Evolutionary conservation across 2,888 invertebrate genomes (phyloP).

Genomic region (Criorhina ranunculi): DNA sequence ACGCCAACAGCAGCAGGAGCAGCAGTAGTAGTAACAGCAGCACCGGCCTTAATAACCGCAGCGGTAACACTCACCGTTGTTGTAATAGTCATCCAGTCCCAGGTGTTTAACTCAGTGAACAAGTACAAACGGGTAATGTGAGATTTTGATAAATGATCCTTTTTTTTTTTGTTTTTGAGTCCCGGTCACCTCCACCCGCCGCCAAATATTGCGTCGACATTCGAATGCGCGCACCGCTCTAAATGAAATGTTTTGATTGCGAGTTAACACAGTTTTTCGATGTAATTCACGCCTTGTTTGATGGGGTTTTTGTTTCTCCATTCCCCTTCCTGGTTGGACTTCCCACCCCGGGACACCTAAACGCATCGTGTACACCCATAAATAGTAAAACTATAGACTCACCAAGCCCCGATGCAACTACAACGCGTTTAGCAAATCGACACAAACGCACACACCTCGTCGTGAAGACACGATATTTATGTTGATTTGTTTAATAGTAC

Average conservation of each 20-base stretch:
- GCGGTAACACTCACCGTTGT: slow-evolving; percentile 67
- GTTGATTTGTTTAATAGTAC: slow-evolving; percentile 77
- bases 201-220: neutral
- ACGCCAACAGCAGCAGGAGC: slow-evolving; percentile 4
- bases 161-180: slow-evolving; percentile 47
- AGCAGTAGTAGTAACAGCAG: slow-evolving; percentile 24
- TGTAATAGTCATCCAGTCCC: slow-evolving; percentile 74
- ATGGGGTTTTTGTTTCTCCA: slow-evolving; percentile 33
- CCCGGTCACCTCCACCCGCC: slow-evolving; percentile 31
- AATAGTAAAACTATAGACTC: slow-evolving; percentile 49
- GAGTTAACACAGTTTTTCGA: slow-evolving; percentile 71
- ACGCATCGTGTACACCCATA: slow-evolving; percentile 62
- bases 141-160: slow-evolving; percentile 77
- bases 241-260: slow-evolving; percentile 74
- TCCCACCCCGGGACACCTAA: slow-evolving; percentile 20
- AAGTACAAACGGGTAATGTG: slow-evolving; percentile 73
- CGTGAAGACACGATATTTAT: slow-evolving; percentile 77
- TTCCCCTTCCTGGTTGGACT: slow-evolving; percentile 49
- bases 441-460: slow-evolving; percentile 61
- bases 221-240: slow-evolving; percentile 28
- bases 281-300: slow-evolving; percentile 75
- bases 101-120: slow-evolving; percentile 70
- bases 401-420: slow-evolving; percentile 26
- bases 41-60: slow-evolving; percentile 48
- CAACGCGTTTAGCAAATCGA: slow-evolving; percentile 68